Conservation (phyloP, 2,113 vertebrate species). For the Actenoides lindsayi region DNA sequence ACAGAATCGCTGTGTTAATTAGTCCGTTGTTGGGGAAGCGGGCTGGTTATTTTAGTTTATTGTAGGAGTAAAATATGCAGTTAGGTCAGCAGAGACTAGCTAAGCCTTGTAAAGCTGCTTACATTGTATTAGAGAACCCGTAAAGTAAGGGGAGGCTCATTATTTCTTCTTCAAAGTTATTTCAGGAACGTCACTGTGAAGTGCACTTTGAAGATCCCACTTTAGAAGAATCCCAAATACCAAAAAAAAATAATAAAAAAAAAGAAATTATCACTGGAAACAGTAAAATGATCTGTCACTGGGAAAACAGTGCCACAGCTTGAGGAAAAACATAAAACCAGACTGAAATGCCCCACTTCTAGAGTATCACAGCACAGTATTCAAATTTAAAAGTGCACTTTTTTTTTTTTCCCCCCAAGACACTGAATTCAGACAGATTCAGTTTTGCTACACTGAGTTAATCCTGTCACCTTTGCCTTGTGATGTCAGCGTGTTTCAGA, state of each 20-base stretch:
- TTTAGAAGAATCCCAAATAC: conserved; percentile 25
- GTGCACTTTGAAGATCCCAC: background rate
- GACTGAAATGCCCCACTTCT: background rate
- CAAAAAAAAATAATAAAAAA: background rate
- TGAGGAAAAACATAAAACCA: background rate
- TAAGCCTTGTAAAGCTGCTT: conserved; percentile 78
- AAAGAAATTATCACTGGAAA: background rate
- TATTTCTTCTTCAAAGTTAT: conserved; percentile 72
- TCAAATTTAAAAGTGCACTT: background rate
- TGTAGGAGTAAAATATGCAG: conserved; percentile 60
- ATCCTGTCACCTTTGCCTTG: background rate
- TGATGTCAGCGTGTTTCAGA: background rate
- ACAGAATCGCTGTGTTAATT: background rate
- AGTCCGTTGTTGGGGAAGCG: conserved; percentile 23
- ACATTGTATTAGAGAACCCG: conserved; percentile 71
- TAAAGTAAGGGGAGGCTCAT: conserved; percentile 64
- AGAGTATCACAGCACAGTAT: background rate
- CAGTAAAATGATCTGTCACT: background rate
- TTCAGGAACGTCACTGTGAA: conserved; percentile 70
- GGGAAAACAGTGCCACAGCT: background rate
- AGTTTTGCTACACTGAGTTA: background rate
- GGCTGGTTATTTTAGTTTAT: conserved; percentile 63
- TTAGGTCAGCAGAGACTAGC: conserved; percentile 62
- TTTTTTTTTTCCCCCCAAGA: background rate
- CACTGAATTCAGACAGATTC: background rate